Conservation (phyloP, 2,797 vertebrate genomes). For the Clarias laeviceps region DNA sequence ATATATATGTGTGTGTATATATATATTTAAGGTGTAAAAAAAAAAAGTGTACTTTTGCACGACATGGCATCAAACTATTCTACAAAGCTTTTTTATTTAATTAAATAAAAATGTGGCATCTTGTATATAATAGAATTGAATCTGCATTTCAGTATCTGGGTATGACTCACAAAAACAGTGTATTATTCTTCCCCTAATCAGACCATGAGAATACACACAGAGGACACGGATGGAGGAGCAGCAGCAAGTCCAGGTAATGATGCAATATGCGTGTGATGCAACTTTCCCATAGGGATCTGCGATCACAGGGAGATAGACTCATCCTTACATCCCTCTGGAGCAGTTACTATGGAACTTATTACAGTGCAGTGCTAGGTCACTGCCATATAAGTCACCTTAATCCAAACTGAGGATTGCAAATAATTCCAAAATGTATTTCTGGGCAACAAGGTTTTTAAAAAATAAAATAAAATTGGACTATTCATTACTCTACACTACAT, state of each 20-base stretch:
- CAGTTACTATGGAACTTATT: conserved; percentile 67
- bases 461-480: neutral
- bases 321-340: conserved; percentile 62
- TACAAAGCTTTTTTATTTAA: neutral
- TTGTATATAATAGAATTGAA: neutral
- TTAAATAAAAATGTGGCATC: neutral
- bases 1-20: no score
- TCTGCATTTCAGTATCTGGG: conserved; percentile 4
- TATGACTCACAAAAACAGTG: conserved; percentile 3
- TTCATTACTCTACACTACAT: neutral
- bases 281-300: conserved; percentile 63
- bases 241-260: conserved; percentile 73
- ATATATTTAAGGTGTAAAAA: no score
- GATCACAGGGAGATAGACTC: conserved; percentile 70
- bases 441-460: neutral
- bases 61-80: neutral
- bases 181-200: conserved; percentile 30
- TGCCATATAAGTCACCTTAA: conserved; percentile 10
- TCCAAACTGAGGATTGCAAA: neutral
- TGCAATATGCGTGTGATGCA: conserved; percentile 77
- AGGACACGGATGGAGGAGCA: conserved; percentile 50
- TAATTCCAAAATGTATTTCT: neutral
- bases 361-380: conserved; percentile 4
- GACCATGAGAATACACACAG: conserved; percentile 53
- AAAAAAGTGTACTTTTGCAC: neutral